A percentile compares a stretch with the other conserved stretches of the same genome.
phyloP scores from a whole-genome alignment of 2,113 vertebrate genomes.

The Willisornis vidua region DNA sequence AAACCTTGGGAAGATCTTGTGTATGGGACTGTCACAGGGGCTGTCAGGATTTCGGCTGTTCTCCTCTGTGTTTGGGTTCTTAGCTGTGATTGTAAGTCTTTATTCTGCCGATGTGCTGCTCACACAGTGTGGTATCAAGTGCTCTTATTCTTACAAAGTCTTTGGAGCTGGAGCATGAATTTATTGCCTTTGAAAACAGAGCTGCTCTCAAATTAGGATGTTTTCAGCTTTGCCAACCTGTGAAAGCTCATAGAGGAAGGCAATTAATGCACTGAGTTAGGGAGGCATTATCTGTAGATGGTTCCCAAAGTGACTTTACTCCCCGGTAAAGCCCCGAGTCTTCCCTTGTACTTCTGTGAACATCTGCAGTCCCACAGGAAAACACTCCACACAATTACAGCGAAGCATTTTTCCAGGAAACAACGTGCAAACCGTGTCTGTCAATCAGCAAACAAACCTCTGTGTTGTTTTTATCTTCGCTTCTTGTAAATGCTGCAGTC shows the following conservation, averaged over 20 bases:
- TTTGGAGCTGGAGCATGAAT: background rate
- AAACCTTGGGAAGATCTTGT: background rate
- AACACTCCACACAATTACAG: background rate
- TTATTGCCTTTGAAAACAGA: background rate
- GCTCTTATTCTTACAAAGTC: background rate
- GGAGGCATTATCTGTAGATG: background rate
- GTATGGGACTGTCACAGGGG: background rate
- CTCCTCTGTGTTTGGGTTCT: background rate
- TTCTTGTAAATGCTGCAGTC: conserved; percentile 3
- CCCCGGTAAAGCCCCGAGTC: background rate
- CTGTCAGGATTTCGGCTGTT: background rate
- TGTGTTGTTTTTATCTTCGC: background rate
- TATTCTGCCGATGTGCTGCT: background rate
- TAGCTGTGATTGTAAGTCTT: background rate
- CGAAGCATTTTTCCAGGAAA: conserved; percentile 30
- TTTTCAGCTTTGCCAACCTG: background rate
- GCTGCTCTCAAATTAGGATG: background rate
- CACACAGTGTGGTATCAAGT: background rate
- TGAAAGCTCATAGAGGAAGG: background rate
- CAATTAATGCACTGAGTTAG: background rate
- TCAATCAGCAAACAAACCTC: conserved; percentile 9
- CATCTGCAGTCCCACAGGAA: background rate
- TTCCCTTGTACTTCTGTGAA: background rate
- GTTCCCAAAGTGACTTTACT: background rate
- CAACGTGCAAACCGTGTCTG: background rate